These are phyloP conservation scores for Chironomus tentans DNA, from an alignment of 2,888 invertebrate genomes.

Conservation along the genomic window DNA sequence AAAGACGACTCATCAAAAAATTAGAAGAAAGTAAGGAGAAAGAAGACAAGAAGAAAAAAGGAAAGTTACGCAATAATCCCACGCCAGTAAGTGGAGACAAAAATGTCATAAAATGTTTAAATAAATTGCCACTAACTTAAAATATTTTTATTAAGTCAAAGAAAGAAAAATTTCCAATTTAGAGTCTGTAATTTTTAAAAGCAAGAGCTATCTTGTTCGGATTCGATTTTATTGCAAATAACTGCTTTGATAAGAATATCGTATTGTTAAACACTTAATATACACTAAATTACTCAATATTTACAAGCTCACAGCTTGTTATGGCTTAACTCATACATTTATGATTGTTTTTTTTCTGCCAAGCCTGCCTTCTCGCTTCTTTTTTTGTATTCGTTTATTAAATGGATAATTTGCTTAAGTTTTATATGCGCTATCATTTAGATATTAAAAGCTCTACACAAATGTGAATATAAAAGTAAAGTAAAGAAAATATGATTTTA, in stretches of 20 bases:
- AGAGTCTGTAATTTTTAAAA: not conserved
- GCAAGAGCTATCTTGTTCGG: constrained; percentile 5
- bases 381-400: constrained; percentile 3
- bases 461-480: no score
- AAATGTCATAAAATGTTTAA: constrained; percentile 2
- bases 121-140: not conserved
- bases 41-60: not conserved
- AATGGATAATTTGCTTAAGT: constrained; percentile 21
- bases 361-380: not conserved
- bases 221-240: constrained; percentile 21
- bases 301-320: constrained; percentile 6
- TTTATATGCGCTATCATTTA: constrained; percentile 19
- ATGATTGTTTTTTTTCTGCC: not conserved
- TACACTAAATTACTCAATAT: constrained; percentile 11
- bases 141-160: not conserved
- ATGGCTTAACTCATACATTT: constrained; percentile 21
- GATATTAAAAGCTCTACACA: not conserved
- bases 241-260: constrained; percentile 1
- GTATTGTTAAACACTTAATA: not conserved
- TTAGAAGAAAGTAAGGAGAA: not conserved
- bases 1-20: not conserved
- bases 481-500: no score
- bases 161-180: not conserved
- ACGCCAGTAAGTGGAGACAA: constrained; percentile 15
- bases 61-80: constrained; percentile 16